A percentile compares a stretch with the other conserved stretches of the same genome.
phyloP scores from a whole-genome alignment of 2,113 vertebrate species.

The Dicerorhinus sumatrensis region DNA sequence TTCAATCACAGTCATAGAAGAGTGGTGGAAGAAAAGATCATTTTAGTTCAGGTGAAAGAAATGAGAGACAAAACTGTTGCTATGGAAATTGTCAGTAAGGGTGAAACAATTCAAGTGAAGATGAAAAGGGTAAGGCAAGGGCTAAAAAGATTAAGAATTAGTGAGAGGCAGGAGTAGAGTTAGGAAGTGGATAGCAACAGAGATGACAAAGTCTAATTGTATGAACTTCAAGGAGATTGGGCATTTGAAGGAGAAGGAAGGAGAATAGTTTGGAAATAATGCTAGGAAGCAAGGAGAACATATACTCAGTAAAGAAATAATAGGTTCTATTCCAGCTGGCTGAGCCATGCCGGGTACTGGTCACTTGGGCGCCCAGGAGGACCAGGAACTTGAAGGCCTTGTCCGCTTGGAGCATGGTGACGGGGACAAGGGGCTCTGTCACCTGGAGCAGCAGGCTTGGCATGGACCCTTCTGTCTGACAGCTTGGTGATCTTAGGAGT shows the following conservation, averaged over 20 bases:
- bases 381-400: not conserved
- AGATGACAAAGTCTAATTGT: not conserved
- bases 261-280: not conserved
- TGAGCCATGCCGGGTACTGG: not conserved
- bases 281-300: not conserved
- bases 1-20: not conserved
- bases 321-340: not conserved
- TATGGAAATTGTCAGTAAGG: not conserved
- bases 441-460: not conserved
- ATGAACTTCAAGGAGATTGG: not conserved
- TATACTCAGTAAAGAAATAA: not conserved
- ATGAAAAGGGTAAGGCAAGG: not conserved
- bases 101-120: not conserved
- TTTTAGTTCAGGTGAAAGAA: not conserved
- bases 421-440: not conserved
- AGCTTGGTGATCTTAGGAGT: not conserved
- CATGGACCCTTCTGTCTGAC: not conserved
- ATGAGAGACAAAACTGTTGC: not conserved
- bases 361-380: not conserved
- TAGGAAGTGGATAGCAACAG: not conserved
- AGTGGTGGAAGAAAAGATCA: not conserved
- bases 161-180: not conserved
- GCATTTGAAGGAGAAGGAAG: not conserved
- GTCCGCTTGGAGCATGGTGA: not conserved
- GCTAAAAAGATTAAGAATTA: not conserved